Conservation (phyloP, 2,113 vertebrate genomes). For the Neopipo cinnamomea region DNA sequence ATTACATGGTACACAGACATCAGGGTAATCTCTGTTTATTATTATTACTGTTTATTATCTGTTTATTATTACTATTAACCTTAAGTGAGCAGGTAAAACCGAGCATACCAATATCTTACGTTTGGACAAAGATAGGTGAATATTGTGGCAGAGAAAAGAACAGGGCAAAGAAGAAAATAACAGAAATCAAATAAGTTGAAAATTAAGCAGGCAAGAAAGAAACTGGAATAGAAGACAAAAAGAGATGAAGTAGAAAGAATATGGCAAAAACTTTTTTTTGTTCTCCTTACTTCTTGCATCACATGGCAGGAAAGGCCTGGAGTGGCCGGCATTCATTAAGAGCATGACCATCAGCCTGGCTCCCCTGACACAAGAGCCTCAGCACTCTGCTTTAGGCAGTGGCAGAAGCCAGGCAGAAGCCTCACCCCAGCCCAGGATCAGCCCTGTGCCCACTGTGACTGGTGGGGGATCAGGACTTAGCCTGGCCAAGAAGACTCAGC, state of each 20-base stretch:
- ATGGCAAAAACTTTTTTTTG: background rate
- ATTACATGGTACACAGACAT: background rate
- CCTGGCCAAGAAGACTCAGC: background rate
- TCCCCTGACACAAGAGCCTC: background rate
- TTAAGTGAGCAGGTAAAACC: background rate
- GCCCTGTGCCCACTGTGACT: background rate
- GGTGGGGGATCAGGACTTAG: background rate
- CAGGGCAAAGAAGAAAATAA: background rate
- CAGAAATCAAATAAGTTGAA: background rate
- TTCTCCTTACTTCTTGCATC: background rate
- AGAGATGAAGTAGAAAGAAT: background rate
- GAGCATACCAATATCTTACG: background rate
- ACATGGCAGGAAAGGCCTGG: background rate
- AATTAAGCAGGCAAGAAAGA: background rate
- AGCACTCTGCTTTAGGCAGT: background rate
- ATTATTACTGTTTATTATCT: background rate
- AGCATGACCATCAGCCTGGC: background rate
- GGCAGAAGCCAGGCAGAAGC: background rate
- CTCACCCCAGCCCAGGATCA: background rate
- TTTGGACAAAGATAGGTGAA: background rate
- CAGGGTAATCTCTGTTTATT: background rate
- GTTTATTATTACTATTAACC: background rate
- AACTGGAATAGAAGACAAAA: background rate
- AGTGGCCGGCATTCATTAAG: background rate
- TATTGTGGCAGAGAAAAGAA: background rate